phyloP scores from a whole-genome alignment of 1,140 invertebrate genomes.

The Monomorium pharaonis region DNA sequence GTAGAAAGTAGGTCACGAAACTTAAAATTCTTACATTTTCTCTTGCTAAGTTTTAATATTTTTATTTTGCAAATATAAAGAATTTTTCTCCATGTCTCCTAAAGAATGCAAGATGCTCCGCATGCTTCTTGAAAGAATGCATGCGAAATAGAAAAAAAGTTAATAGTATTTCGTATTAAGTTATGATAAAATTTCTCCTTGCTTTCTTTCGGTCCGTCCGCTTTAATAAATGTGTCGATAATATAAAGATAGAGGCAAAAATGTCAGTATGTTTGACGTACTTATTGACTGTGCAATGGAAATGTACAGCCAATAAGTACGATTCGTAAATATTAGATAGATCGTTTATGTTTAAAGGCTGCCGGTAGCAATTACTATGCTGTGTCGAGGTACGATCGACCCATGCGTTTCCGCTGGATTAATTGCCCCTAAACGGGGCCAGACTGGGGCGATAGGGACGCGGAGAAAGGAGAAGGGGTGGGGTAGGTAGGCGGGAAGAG shows the following conservation, averaged over 20 bases:
- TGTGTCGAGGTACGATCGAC: slow-evolving; percentile 50
- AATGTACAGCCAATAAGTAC: not conserved
- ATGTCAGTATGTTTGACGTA: not conserved
- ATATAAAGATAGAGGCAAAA: not conserved
- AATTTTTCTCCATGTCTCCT: not conserved
- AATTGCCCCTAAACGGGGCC: slow-evolving; percentile 46
- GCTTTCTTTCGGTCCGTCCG: not conserved
- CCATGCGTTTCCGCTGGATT: slow-evolving; percentile 48
- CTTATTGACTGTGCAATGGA: too few species aligned
- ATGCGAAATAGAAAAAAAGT: not conserved
- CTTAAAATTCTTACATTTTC: not conserved
- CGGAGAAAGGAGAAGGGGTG: not conserved
- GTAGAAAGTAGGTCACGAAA: not conserved
- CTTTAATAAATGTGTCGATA: not conserved
- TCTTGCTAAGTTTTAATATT: not conserved
- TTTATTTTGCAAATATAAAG: not conserved
- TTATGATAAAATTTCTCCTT: not conserved
- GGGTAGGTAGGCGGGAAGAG: too few species aligned
- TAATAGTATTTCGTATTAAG: not conserved
- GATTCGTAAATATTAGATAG: slow-evolving; percentile 41
- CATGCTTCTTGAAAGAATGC: not conserved
- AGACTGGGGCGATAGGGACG: not conserved
- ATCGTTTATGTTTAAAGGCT: slow-evolving; percentile 28
- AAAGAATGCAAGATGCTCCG: not conserved
- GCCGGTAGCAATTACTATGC: slow-evolving; percentile 45